A percentile compares a stretch with the other conserved stretches of the same genome.
phyloP scores from a whole-genome alignment of 2,888 invertebrate species.

The Zhuqinia jingwanae region DNA sequence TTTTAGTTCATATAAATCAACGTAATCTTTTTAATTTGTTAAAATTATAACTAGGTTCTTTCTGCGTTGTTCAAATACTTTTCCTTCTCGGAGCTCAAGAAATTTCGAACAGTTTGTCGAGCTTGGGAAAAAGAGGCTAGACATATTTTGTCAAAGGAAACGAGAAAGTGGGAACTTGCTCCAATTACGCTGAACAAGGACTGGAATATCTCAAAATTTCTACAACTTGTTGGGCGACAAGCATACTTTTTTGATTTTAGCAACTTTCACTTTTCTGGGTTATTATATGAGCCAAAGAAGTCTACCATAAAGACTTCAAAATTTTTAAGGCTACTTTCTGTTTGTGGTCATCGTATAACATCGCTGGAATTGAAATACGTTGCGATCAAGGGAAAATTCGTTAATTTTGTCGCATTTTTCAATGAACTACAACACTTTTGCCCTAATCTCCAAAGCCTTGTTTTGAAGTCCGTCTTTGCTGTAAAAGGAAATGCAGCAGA shows the following conservation, averaged over 20 bases:
- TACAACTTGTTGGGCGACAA: slow-evolving; percentile 9
- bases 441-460: slow-evolving; percentile 29
- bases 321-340: slow-evolving; percentile 21
- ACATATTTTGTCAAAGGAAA: slow-evolving; percentile 32
- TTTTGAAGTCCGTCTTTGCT: slow-evolving; percentile 9
- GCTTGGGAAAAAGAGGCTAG: slow-evolving; percentile 54
- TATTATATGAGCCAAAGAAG: slow-evolving; percentile 39
- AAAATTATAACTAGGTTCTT: slow-evolving; percentile 11
- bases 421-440: slow-evolving; percentile 17
- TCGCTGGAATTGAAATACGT: slow-evolving; percentile 14
- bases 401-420: slow-evolving; percentile 12
- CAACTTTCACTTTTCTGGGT: slow-evolving; percentile 2
- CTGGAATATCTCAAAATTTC: slow-evolving; percentile 18
- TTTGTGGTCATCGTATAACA: slow-evolving; percentile 35
- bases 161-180: slow-evolving; percentile 34
- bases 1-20: no score
- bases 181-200: slow-evolving; percentile 46
- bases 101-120: slow-evolving; percentile 35
- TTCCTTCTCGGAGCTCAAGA: slow-evolving; percentile 50
- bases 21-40: no score
- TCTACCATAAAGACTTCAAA: slow-evolving; percentile 20
- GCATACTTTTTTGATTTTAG: slow-evolving; percentile 32
- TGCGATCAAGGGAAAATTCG: slow-evolving; percentile 25
- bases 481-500: slow-evolving; percentile 7
- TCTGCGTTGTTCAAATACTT: slow-evolving; percentile 49